phyloP scores from a whole-genome alignment of 2,888 invertebrate genomes.

The Pachycephus smyrnensis region DNA sequence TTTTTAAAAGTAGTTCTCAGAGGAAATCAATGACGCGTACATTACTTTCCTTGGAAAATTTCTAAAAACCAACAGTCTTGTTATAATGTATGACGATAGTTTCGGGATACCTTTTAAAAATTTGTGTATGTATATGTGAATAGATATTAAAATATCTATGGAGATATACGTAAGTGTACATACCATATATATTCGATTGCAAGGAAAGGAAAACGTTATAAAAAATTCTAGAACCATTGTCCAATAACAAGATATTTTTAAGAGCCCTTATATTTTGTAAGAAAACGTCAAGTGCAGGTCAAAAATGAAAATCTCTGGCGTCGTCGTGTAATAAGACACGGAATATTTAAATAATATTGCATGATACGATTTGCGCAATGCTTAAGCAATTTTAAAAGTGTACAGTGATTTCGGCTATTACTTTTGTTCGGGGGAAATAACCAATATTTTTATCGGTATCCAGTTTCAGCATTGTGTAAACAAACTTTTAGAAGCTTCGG shows the following conservation, averaged over 20 bases:
- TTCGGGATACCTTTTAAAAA: too few species aligned
- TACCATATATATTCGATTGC: too few species aligned
- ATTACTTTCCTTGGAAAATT: too few species aligned
- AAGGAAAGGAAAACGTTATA: too few species aligned
- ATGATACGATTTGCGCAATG: conserved; percentile 38
- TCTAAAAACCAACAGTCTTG: too few species aligned
- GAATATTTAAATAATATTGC: conserved; percentile 23
- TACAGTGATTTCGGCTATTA: conserved; percentile 8
- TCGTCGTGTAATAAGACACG: neutral
- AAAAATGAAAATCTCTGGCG: conserved; percentile 21
- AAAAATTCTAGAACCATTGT: conserved; percentile 33
- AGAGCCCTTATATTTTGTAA: conserved; percentile 50
- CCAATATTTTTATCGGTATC: conserved; percentile 30
- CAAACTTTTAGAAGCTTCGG: conserved; percentile 45
- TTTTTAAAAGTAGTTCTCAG: too few species aligned
- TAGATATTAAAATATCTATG: too few species aligned
- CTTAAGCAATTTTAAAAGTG: conserved; percentile 14
- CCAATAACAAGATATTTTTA: conserved; percentile 45
- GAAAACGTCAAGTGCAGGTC: conserved; percentile 28
- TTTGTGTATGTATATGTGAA: too few species aligned
- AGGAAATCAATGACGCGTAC: too few species aligned
- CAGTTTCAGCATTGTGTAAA: conserved; percentile 43
- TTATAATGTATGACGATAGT: too few species aligned
- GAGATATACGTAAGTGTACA: too few species aligned
- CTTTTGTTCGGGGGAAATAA: conserved; percentile 14